phyloP scores from a whole-genome alignment of 1,140 invertebrate species.

The Ooceraea biroi region DNA sequence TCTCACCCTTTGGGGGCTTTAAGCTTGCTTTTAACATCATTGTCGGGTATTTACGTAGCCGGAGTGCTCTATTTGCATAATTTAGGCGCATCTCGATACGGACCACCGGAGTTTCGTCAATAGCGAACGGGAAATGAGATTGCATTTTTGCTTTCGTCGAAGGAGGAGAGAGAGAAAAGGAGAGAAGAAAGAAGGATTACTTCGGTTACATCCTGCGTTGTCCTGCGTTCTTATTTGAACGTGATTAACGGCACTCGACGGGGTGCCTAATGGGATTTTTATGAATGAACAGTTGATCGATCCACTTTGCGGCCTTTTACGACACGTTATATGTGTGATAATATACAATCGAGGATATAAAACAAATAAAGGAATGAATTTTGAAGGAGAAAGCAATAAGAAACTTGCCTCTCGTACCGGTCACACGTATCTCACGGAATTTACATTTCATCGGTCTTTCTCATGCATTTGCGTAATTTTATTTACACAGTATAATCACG shows the following conservation, averaged over 20 bases:
- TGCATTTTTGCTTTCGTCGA: not conserved
- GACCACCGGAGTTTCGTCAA: not conserved
- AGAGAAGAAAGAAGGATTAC: too few relatives aligned
- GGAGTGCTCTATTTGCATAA: not conserved
- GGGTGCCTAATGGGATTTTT: not conserved
- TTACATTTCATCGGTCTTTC: not conserved
- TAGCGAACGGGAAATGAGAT: not conserved
- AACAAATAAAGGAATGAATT: not conserved
- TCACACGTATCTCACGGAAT: not conserved
- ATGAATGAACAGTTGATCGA: not conserved
- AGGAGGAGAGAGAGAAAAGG: too few relatives aligned
- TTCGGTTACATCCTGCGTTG: not conserved
- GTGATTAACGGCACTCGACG: not conserved
- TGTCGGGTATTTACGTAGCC: not conserved
- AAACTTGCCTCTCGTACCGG: not conserved
- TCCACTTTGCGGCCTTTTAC: not conserved
- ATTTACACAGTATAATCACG: conserved; percentile 11
- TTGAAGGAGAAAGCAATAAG: not conserved
- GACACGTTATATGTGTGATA: not conserved
- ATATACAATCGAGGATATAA: not conserved
- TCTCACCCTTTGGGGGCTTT: not conserved
- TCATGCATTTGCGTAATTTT: conserved; percentile 2
- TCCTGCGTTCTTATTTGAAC: not conserved
- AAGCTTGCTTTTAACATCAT: not conserved
- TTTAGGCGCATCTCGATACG: not conserved